Percentiles rank a stretch among this genome's conserved stretches.
These are phyloP conservation scores for Penaeus indicus DNA, from an alignment of 1,140 invertebrate genomes.

Conservation along the genomic window DNA sequence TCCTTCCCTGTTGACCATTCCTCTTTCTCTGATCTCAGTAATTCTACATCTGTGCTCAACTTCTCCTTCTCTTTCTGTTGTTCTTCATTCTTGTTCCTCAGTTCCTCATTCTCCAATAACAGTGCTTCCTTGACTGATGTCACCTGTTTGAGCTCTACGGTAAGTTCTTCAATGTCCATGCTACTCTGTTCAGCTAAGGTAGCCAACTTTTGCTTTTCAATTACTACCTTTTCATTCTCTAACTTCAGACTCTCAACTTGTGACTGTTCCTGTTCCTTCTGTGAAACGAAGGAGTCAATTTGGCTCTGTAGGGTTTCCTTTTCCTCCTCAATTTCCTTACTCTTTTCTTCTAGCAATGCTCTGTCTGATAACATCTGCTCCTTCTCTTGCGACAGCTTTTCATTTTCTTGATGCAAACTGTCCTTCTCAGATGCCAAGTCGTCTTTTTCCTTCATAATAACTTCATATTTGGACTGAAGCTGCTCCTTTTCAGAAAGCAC, in stretches of 20 bases:
- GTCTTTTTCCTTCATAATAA: not conserved
- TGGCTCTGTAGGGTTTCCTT: not conserved
- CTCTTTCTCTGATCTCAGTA: not conserved
- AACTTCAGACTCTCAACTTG: not conserved
- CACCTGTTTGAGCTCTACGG: not conserved
- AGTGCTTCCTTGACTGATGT: not conserved
- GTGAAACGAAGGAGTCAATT: not conserved
- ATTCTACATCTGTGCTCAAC: not conserved
- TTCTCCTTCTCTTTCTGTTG: conserved; percentile 1
- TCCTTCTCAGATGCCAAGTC: conserved; percentile 31
- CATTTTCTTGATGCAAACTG: not conserved
- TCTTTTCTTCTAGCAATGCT: not conserved
- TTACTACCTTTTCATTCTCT: conserved; percentile 14
- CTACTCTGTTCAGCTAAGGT: conserved; percentile 8
- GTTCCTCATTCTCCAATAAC: conserved; percentile 16
- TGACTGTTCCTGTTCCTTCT: conserved; percentile 19
- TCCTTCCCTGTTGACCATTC: not conserved
- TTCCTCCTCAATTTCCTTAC: conserved; percentile 20
- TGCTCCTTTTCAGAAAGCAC: not conserved
- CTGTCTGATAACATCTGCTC: too few relatives aligned
- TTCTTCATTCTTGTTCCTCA: conserved; percentile 22
- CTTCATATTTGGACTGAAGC: conserved; percentile 1
- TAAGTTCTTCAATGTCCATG: conserved; percentile 37
- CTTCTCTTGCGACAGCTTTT: too few relatives aligned
- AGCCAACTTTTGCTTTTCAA: conserved; percentile 12